Conservation (phyloP, 2,797 vertebrate species). For the Podarcis siculus region DNA sequence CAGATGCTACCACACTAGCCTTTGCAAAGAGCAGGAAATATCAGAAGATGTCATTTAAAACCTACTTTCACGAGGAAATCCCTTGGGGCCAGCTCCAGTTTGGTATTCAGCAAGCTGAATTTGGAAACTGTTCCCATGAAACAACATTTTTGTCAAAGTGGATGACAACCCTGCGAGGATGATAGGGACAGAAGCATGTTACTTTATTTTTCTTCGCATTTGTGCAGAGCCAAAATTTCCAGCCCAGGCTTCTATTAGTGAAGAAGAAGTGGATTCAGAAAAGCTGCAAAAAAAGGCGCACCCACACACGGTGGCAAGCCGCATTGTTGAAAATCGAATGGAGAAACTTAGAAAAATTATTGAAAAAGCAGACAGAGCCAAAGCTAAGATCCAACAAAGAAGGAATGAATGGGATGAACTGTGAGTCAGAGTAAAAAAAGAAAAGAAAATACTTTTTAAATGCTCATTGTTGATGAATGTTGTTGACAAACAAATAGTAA, state of each 20-base stretch:
- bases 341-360: constrained; percentile 83
- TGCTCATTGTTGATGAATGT: neutral
- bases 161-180: neutral
- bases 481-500: constrained; percentile 11
- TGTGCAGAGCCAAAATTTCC: constrained; percentile 21
- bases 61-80: no score
- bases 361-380: constrained; percentile 84
- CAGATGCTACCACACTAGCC: no score
- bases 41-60: no score
- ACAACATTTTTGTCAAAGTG: no score
- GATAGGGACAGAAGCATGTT: neutral
- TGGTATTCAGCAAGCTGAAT: no score
- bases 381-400: constrained; percentile 83
- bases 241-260: constrained; percentile 12
- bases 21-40: no score
- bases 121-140: no score
- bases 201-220: neutral
- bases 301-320: neutral
- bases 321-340: constrained; percentile 73
- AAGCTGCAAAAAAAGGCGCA: neutral
- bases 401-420: constrained; percentile 89
- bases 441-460: constrained; percentile 6
- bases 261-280: constrained; percentile 23
- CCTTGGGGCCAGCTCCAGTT: no score
- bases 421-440: constrained; percentile 78